A percentile compares a stretch with the other conserved stretches of the same genome.
Evolutionary conservation across 2,888 invertebrate genomes (phyloP).

Genomic region (Labia minor): DNA sequence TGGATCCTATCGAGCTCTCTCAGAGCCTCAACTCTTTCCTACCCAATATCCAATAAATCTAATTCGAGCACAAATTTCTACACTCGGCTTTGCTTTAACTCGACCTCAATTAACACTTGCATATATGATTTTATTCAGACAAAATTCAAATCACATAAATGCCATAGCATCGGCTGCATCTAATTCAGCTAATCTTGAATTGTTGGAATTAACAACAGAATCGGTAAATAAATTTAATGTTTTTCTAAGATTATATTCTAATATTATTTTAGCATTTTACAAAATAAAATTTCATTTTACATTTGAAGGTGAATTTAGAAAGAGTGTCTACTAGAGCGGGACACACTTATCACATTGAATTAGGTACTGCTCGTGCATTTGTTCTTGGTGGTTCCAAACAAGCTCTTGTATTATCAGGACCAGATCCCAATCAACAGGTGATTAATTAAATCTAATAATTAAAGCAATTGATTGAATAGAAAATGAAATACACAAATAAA

Average conservation of each 20-base stretch:
- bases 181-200: not conserved
- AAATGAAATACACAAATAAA: no score
- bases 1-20: not conserved
- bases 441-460: not conserved
- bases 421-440: conserved; percentile 27
- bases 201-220: not conserved
- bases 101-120: not conserved
- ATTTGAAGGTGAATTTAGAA: not conserved
- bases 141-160: not conserved
- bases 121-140: not conserved
- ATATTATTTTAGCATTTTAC: no score
- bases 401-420: conserved; percentile 45
- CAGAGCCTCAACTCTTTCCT: not conserved
- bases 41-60: not conserved
- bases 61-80: not conserved
- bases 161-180: not conserved
- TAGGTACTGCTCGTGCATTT: conserved; percentile 42
- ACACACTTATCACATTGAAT: conserved; percentile 35
- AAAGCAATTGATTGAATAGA: not conserved
- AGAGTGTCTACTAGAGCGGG: conserved; percentile 33
- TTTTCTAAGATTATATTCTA: no score
- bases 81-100: not conserved
- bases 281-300: not conserved
- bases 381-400: conserved; percentile 40
- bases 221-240: not conserved